phyloP scores from a whole-genome alignment of 2,888 invertebrate species.

The Marronus borbonicus region DNA sequence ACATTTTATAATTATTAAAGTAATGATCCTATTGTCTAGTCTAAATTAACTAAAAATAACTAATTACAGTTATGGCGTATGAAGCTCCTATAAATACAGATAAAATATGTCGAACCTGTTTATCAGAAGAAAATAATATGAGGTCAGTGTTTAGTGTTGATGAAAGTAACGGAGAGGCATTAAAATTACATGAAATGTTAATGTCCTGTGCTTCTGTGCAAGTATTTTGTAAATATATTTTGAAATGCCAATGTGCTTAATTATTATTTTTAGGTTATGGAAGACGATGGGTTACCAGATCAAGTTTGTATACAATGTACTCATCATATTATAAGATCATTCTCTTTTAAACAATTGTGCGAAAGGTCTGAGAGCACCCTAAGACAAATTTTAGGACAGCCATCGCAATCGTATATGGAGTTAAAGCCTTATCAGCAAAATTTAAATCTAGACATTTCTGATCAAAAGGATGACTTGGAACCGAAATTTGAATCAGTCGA shows the following conservation, averaged over 20 bases:
- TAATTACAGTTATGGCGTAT: constrained; percentile 54
- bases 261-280: constrained; percentile 60
- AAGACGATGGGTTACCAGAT: constrained; percentile 67
- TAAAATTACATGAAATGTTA: constrained; percentile 66
- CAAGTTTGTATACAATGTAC: constrained; percentile 68
- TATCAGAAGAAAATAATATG: constrained; percentile 64
- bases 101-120: constrained; percentile 68
- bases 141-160: constrained; percentile 66
- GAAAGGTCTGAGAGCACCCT: constrained; percentile 67
- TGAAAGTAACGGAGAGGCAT: constrained; percentile 62
- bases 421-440: constrained; percentile 51
- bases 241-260: background rate
- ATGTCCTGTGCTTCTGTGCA: constrained; percentile 67
- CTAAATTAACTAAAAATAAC: background rate
- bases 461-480: constrained; percentile 30
- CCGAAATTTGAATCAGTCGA: constrained; percentile 44
- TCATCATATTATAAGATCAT: constrained; percentile 65
- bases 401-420: constrained; percentile 53
- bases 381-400: constrained; percentile 62
- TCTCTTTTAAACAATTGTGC: constrained; percentile 68
- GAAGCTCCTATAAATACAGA: constrained; percentile 61
- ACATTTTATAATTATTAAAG: too few relatives aligned
- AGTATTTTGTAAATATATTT: constrained; percentile 58
- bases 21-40: background rate
- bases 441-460: constrained; percentile 39